These are phyloP conservation scores for Enteromius paludinosus DNA, from an alignment of 2,797 vertebrate genomes.

Conservation along the genomic window DNA sequence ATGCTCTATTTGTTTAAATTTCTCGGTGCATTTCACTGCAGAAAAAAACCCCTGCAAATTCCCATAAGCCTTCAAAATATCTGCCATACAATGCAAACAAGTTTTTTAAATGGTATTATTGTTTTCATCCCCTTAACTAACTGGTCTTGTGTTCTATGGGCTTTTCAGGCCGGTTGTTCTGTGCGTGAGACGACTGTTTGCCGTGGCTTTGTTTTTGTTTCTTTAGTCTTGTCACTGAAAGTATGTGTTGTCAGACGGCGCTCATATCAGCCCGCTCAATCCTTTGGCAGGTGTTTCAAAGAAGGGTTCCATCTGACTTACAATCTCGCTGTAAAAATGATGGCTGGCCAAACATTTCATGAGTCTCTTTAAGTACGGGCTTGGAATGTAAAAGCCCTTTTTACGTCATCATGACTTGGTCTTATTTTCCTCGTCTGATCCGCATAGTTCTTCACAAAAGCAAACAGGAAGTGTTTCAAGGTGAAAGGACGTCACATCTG, in stretches of 20 bases:
- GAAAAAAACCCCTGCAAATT: too few relatives aligned
- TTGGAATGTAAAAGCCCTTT: constrained; percentile 53
- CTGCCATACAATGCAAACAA: not conserved
- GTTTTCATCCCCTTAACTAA: not conserved
- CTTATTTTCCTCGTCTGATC: constrained; percentile 18
- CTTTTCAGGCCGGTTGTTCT: constrained; percentile 24
- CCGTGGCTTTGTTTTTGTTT: constrained; percentile 63
- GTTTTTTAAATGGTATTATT: not conserved
- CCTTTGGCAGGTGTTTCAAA: constrained; percentile 65
- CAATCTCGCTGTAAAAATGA: constrained; percentile 60
- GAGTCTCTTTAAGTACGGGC: constrained; percentile 41
- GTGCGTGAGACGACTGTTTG: constrained; percentile 65
- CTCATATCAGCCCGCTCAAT: constrained; percentile 43
- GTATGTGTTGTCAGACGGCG: constrained; percentile 52
- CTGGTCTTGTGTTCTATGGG: constrained; percentile 3
- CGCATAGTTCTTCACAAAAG: constrained; percentile 19
- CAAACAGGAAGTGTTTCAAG: constrained; percentile 23
- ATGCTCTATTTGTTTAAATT: not conserved
- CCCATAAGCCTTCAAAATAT: not conserved
- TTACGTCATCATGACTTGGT: constrained; percentile 39
- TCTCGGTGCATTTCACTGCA: not conserved
- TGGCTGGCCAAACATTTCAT: constrained; percentile 44
- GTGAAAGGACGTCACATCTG: constrained; percentile 1
- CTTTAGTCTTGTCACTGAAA: constrained; percentile 62
- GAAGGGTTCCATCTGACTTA: constrained; percentile 52